phyloP scores from a whole-genome alignment of 2,113 vertebrate genomes.

The Pituophis catenifer region DNA sequence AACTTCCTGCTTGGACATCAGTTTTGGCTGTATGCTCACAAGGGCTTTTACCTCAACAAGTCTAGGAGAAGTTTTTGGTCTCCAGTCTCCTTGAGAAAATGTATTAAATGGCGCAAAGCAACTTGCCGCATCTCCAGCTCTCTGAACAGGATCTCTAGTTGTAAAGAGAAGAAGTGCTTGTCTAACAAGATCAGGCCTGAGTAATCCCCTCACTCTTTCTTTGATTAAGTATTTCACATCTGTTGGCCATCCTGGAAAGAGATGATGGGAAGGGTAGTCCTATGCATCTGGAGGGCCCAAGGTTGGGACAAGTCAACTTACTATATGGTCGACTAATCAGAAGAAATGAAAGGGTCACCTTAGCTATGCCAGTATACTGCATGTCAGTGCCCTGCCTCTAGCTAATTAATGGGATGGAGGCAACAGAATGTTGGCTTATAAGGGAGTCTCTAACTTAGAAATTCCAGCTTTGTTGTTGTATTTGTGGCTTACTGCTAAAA shows the following conservation, averaged over 20 bases:
- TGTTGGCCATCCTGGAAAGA: neutral
- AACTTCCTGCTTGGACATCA: neutral
- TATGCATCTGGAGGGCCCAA: neutral
- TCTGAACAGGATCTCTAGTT: constrained; percentile 84
- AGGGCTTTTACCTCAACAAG: constrained; percentile 79
- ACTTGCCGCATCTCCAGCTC: constrained; percentile 85
- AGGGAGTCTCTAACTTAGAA: neutral
- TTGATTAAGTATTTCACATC: neutral
- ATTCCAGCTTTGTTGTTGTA: neutral
- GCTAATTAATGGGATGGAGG: neutral
- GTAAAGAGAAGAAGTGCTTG: constrained; percentile 2
- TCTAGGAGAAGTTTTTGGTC: constrained; percentile 87
- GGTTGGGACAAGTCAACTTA: neutral
- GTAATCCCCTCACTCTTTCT: neutral
- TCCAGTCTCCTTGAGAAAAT: constrained; percentile 85
- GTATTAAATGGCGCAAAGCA: constrained; percentile 87
- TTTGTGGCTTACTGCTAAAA: neutral
- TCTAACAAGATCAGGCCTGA: neutral
- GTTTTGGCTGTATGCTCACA: neutral
- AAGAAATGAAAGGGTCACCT: neutral
- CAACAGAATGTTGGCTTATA: neutral
- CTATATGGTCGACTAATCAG: neutral
- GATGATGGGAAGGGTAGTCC: neutral
- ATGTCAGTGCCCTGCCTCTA: neutral
- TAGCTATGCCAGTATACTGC: neutral